Evolutionary conservation across 2,888 invertebrate genomes (phyloP).

Genomic region (Xestia xanthographa): DNA sequence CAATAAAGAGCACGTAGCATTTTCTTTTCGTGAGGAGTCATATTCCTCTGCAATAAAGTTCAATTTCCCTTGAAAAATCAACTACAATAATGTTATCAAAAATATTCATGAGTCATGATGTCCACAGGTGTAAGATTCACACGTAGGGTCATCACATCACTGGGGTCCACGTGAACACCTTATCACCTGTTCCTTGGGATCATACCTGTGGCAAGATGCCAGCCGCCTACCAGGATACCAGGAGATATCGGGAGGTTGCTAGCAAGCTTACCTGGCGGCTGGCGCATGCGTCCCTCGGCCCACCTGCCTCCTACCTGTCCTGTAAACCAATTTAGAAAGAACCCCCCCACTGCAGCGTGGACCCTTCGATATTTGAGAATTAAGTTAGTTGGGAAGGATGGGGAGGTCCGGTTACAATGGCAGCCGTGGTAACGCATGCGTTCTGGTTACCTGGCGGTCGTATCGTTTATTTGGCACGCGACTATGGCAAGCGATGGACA

Average conservation of each 20-base stretch:
- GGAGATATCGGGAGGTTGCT: constrained; percentile 74
- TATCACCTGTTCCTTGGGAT: constrained; percentile 84
- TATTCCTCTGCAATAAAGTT: constrained; percentile 42
- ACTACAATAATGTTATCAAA: constrained; percentile 27
- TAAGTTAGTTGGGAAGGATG: constrained; percentile 54
- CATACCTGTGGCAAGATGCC: constrained; percentile 91
- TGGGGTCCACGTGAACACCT: constrained; percentile 76
- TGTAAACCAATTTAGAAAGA: constrained; percentile 74
- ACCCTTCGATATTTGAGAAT: constrained; percentile 32
- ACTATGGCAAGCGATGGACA: constrained; percentile 61
- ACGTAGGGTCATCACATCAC: constrained; percentile 81
- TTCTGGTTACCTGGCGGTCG: constrained; percentile 69
- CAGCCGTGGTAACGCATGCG: constrained; percentile 73
- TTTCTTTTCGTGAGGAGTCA: neutral
- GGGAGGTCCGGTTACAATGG: constrained; percentile 70
- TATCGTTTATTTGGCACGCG: constrained; percentile 74
- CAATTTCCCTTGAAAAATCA: constrained; percentile 20
- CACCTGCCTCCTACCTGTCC: constrained; percentile 84
- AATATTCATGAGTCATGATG: constrained; percentile 38
- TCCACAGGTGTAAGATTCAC: constrained; percentile 51
- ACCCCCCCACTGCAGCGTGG: constrained; percentile 57
- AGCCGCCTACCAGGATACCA: constrained; percentile 87
- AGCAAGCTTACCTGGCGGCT: constrained; percentile 84
- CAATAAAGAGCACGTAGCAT: neutral
- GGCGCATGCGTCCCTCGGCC: constrained; percentile 88